Base-by-base conservation (phyloP, 2,888 invertebrate species). In the Habrosyne pyritoides region DNA sequence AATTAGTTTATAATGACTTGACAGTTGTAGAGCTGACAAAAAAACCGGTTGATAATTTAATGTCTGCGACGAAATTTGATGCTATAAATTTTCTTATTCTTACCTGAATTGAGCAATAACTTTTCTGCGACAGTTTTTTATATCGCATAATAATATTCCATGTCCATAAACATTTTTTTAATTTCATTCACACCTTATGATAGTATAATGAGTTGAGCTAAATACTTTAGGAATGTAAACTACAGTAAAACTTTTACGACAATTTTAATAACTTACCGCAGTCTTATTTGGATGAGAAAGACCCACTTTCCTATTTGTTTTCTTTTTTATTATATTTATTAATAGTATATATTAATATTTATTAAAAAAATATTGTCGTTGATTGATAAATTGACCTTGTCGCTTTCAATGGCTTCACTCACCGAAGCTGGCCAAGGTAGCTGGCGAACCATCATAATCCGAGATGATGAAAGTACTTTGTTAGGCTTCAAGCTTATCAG, bases 401-500 rank as follows among this genome's bases (percentile, higher is more conserved):
- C 28, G 28, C n/a, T 49, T 14, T 3, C 12, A 50, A 48, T 58
- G 64, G 67, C 64, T 69, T 70, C 61, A 48, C 62, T 53, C 55
- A 53, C 14, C 4, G 47, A 46, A 7, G 14, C 14, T 21, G 50
- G 50, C 28, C 54, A 54, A 42, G 54, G 54, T n/a, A 46, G 21
- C 18, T 50, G 50, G 28, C 50, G 10, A 1, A 24, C 59, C 33
- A 36, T 10, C 53, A 66, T 62, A 66, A 67, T 60, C 67, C 61
- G 62, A 21, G 21, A 50, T 28, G 4, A 60, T 59, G 63, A n/a
- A n/a, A n/a, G n/a, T 53, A 50, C 55, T 60, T 10, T 14, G 42
- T 54, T 55, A 52, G 62, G 66, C 60, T 66, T 61, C 69, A 47
- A 53, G 26, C 56, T 67, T 71, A 70, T 71, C 70, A 64, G 67